phyloP scores from a whole-genome alignment of 2,113 vertebrate genomes.

The Strix uralensis region DNA sequence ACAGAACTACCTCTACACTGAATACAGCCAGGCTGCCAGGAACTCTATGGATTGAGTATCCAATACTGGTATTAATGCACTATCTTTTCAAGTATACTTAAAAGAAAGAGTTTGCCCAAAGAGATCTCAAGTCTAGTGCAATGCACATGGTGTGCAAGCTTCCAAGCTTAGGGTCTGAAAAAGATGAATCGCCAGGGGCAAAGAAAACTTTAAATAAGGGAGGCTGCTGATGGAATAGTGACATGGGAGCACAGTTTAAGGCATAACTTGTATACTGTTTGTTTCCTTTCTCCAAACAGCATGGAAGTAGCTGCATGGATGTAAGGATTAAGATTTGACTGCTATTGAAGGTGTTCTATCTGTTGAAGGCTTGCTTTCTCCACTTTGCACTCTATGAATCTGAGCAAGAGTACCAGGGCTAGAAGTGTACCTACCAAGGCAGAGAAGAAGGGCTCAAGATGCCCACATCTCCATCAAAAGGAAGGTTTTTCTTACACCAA shows the following conservation, averaged over 20 bases:
- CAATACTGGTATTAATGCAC: background rate
- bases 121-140: background rate
- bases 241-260: background rate
- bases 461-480: background rate
- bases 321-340: background rate
- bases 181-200: background rate
- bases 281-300: background rate
- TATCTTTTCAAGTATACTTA: background rate
- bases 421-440: background rate
- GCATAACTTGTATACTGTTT: background rate
- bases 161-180: background rate
- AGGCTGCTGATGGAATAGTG: background rate
- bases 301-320: background rate
- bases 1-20: background rate
- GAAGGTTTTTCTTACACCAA: background rate
- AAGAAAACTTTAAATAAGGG: background rate
- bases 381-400: background rate
- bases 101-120: background rate
- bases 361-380: background rate
- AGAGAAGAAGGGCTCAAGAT: background rate
- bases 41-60: background rate
- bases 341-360: background rate
- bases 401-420: background rate
- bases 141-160: fast-evolving
- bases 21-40: background rate